Evolutionary conservation across 2,888 invertebrate species (phyloP), one percentile per base, ranked within the genome.

Genomic region (Aphidoletes aphidimyza): DNA sequence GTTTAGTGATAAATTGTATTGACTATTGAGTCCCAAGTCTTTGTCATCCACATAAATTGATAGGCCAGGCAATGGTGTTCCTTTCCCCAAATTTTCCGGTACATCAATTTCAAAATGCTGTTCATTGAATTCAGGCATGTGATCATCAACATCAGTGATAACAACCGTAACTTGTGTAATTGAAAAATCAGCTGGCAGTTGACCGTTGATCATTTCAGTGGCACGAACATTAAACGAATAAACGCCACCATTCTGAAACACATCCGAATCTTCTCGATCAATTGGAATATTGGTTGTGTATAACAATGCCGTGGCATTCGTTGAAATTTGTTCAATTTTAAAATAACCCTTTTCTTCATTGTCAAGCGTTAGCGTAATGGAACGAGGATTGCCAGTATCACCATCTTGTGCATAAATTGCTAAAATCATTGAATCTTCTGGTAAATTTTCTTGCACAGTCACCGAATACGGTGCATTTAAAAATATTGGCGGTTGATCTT

Each of bases 401-500:
- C 96, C 96, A 88, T 97, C 97, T 85, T 94, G 92, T 0, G 95
- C 96, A 86, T 92, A 90, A 0, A 96, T 93, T 26, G 93, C 93
- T 37, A 83, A 37, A 17, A 85, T 37, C 22, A 42, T 9, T 86
- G 89, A 87, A 89, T 93, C 94, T 85, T 93, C 91, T 0, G 92
- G 90, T 0, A 94, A 94, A 87, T 95, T 95, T 89, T 97, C 96
- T 3, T 93, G 91, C 0, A 96, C 92, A 0, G 94, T 93, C 0
- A 94, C 94, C 5, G 95, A 95, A 87, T 95, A 96, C 0, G 96
- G 96, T 0, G 95, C 94, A 88, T 95, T 95, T 0, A 94, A 88
- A 87, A 97, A 96, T n/a, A 92, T 90, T 0, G 96, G 96, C 9
- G 95, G 94, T 87, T 95, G 95, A 89, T 97, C 96, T 88, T 94